A percentile compares a stretch with the other conserved stretches of the same genome.
Conservation (phyloP, 2,888 invertebrate genomes). For the Agrochola litura region DNA sequence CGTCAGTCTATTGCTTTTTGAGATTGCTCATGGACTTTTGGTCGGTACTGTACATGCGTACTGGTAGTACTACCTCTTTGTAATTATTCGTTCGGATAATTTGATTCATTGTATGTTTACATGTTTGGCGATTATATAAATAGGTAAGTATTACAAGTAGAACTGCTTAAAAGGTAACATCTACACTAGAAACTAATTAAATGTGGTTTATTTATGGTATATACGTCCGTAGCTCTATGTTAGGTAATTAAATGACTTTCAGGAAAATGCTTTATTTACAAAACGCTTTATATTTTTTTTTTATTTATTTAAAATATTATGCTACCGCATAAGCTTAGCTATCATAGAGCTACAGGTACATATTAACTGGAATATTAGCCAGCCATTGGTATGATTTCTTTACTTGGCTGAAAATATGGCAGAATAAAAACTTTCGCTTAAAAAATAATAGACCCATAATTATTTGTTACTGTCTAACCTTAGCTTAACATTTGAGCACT, state of each 20-base stretch:
- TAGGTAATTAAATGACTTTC: no score
- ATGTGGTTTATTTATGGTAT: no score
- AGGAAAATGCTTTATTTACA: no score
- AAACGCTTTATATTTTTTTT: no score
- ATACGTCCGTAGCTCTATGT: no score
- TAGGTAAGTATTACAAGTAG: background rate
- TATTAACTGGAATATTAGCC: background rate
- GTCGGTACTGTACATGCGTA: no score
- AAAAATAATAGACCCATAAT: background rate
- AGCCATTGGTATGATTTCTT: background rate
- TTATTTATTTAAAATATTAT: no score
- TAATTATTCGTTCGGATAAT: conserved; percentile 55
- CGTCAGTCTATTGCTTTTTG: no score
- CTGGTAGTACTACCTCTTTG: conserved; percentile 19
- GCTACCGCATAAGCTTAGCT: no score
- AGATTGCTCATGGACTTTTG: no score
- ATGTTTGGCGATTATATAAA: conserved; percentile 26
- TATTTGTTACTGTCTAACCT: conserved; percentile 11
- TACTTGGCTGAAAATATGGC: background rate
- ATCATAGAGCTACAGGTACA: no score
- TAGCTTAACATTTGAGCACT: conserved; percentile 27
- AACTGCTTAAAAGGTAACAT: background rate
- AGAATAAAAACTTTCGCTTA: background rate
- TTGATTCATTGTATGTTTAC: conserved; percentile 36
- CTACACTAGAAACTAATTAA: background rate